A percentile compares a stretch with the other conserved stretches of the same genome.
phyloP scores from a whole-genome alignment of 1,140 invertebrate genomes.

The Drosophila ficusphila region DNA sequence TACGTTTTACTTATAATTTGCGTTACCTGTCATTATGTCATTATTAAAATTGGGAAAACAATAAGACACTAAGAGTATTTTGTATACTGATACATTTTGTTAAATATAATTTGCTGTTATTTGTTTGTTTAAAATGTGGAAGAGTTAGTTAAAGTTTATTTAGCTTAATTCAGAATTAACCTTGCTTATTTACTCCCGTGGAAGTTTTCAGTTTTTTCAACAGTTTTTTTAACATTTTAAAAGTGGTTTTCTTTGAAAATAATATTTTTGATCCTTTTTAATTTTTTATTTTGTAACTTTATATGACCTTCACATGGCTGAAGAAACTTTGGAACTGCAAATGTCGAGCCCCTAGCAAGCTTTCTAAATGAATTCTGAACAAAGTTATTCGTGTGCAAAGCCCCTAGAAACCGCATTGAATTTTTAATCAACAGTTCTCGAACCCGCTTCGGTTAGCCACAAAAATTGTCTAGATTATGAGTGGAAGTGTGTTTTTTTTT shows the following conservation, averaged over 20 bases:
- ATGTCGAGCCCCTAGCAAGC: not conserved
- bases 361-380: constrained; percentile 32
- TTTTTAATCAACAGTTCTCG: constrained; percentile 18
- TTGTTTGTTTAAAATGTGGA: too few species aligned
- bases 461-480: constrained; percentile 27
- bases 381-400: constrained; percentile 43
- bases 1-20: not conserved
- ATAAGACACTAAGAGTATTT: too few species aligned
- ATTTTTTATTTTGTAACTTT: not conserved
- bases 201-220: constrained; percentile 37
- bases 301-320: constrained; percentile 47
- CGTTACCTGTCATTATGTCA: not conserved
- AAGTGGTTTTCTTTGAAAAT: not conserved
- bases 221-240: constrained; percentile 52
- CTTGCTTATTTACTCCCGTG: constrained; percentile 5
- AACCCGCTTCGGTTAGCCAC: constrained; percentile 19
- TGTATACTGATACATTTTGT: too few species aligned
- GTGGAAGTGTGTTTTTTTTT: not conserved
- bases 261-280: not conserved
- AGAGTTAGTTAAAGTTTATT: too few species aligned
- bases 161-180: too few species aligned
- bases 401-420: constrained; percentile 48
- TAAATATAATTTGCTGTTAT: too few species aligned
- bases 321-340: constrained; percentile 31
- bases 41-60: too few species aligned